Base-by-base conservation (phyloP, 1,140 invertebrate species). In the Trissolcus basalis region DNA sequence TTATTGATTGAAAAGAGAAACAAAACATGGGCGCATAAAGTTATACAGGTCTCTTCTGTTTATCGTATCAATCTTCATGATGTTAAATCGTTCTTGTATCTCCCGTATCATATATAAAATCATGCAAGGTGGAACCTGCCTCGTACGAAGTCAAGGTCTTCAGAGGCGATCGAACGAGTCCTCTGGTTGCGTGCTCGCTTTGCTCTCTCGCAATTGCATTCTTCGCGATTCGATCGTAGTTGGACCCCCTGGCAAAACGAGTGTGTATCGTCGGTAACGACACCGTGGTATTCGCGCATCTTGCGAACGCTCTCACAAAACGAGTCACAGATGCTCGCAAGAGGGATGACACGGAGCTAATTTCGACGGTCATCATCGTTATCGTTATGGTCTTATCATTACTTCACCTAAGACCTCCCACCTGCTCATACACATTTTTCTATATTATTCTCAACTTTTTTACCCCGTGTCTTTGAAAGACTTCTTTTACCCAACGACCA, bases 191-290 rank as follows among this genome's bases (percentile, higher is more conserved):
- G 16, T 65, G 35, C 68, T 65, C 44, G 63, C 12, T 70, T 70
- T 70, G 50, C 43, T 47, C 68, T 56, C 74, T 44, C 50, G 70
- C 76, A 73, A 78, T 78, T 65, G 65, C 72, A 73, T 78, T 71
- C 77, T 79, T 78, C 74, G 69, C 76, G 81, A 83, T 81, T 82
- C 72, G 61, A 73, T 69, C 56, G 70, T 69, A 71, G 80, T 83
- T 81, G 80, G 67, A 81, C 75, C 78, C 80, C 81, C 81, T 81
- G 80, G 77, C 81, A 63, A 60, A 70, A 49, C 65, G 54, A 72
- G 59, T 63, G 77, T 80, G 81, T 82, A 81, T 80, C 79, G 76
- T 61, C 64, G 51, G 70, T 70, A 70, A 54, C 63, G 68, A 69
- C 65, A 69, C 65, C 63, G 64, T 51, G 54, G 71, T 71, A 74